Percentiles rank a stretch among this genome's conserved stretches.
Evolutionary conservation across 2,113 vertebrate genomes (phyloP).

Genomic region (Calidris pygmaea): DNA sequence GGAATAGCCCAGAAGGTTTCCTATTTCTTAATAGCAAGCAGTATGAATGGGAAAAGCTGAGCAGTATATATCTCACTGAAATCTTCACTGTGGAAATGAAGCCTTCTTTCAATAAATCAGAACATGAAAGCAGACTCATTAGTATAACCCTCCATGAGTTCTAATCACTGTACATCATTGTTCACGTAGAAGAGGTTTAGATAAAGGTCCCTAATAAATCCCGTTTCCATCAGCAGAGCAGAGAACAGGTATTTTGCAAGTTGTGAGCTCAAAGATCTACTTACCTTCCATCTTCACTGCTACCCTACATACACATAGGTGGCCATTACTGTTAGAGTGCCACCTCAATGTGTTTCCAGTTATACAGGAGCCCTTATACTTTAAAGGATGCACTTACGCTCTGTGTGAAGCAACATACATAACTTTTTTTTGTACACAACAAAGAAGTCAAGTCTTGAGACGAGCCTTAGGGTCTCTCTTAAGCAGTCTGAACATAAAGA

Average conservation of each 20-base stretch:
- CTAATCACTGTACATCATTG: not conserved
- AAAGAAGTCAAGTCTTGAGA: not conserved
- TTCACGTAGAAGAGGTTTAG: not conserved
- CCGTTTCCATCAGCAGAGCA: not conserved
- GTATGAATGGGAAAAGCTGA: not conserved
- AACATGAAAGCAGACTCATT: not conserved
- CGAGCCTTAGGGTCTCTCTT: not conserved
- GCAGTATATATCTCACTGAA: not conserved
- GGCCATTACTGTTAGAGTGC: fast-evolving
- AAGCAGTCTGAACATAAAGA: not conserved
- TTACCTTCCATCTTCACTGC: not conserved
- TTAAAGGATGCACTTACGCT: not conserved
- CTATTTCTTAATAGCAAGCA: not conserved
- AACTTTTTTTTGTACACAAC: fast-evolving
- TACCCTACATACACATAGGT: fast-evolving
- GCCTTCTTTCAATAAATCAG: not conserved
- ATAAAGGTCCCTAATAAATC: not conserved
- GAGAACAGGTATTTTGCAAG: fast-evolving
- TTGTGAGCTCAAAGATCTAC: not conserved
- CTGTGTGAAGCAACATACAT: not conserved
- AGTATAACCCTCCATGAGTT: not conserved
- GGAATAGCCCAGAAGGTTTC: not conserved
- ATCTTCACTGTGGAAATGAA: not conserved
- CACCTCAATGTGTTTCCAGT: not conserved
- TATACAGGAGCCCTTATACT: not conserved